Evolutionary conservation across 2,113 vertebrate species (phyloP).

Genomic region (Cochlearius cochlearius): DNA sequence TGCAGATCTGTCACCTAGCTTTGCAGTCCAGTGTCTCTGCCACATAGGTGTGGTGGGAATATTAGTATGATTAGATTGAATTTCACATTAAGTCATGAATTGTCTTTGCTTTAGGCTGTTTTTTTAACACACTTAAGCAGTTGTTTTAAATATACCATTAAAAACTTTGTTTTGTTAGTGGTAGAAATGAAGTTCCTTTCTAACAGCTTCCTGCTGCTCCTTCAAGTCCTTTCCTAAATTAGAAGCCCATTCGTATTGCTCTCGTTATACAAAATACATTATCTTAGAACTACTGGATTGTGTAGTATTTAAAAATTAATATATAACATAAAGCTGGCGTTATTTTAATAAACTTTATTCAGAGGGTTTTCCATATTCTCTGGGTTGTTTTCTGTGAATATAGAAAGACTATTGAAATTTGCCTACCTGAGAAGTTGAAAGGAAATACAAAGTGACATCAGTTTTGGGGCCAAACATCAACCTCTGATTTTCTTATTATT

Average conservation of each 20-base stretch:
- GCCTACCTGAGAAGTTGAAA: neutral
- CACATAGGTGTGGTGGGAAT: neutral
- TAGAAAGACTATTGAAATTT: neutral
- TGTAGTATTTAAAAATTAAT: neutral
- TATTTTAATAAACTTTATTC: neutral
- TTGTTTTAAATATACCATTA: neutral
- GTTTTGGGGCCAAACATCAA: neutral
- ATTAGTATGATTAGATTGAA: neutral
- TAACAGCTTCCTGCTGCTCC: neutral
- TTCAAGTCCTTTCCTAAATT: neutral
- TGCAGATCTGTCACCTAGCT: neutral
- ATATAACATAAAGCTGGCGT: neutral
- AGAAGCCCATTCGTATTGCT: neutral
- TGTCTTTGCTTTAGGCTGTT: neutral
- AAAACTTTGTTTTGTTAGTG: neutral
- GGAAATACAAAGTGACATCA: neutral
- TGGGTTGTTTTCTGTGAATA: neutral
- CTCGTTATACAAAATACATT: neutral
- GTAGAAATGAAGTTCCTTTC: neutral
- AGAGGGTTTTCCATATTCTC: neutral
- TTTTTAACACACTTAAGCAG: neutral
- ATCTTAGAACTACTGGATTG: neutral
- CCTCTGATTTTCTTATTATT: neutral
- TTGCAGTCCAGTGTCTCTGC: neutral
- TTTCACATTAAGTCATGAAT: neutral